phyloP scores from a whole-genome alignment of 2,797 vertebrate genomes.

The Mionectes olivaceus region DNA sequence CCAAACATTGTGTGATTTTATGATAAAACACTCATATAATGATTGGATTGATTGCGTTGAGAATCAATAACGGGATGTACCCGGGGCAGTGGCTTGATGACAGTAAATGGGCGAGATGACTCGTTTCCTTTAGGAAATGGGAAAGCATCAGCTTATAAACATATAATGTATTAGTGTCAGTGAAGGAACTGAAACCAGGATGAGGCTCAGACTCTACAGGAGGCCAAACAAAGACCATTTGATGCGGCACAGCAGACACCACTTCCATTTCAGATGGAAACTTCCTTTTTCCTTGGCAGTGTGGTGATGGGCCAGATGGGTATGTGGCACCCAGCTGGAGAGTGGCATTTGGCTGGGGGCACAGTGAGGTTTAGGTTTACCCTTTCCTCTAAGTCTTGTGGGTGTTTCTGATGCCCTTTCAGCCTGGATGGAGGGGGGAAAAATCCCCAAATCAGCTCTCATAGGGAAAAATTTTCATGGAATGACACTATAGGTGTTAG shows the following conservation, averaged over 20 bases:
- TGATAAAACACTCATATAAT: neutral
- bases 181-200: neutral
- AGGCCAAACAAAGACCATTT: neutral
- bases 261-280: neutral
- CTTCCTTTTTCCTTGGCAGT: neutral
- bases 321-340: neutral
- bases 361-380: neutral
- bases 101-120: neutral
- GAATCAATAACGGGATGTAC: neutral
- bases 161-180: neutral
- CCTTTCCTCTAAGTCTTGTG: neutral
- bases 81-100: neutral
- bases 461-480: neutral
- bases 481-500: neutral
- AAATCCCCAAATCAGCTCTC: neutral
- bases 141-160: neutral
- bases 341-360: neutral
- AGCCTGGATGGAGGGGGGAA: neutral
- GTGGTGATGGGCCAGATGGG: neutral
- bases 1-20: neutral
- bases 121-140: neutral
- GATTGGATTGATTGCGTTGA: neutral
- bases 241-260: neutral
- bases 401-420: neutral
- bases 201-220: neutral